These are phyloP conservation scores for Malurus elegans DNA, from an alignment of 2,113 vertebrate genomes.

Conservation along the genomic window DNA sequence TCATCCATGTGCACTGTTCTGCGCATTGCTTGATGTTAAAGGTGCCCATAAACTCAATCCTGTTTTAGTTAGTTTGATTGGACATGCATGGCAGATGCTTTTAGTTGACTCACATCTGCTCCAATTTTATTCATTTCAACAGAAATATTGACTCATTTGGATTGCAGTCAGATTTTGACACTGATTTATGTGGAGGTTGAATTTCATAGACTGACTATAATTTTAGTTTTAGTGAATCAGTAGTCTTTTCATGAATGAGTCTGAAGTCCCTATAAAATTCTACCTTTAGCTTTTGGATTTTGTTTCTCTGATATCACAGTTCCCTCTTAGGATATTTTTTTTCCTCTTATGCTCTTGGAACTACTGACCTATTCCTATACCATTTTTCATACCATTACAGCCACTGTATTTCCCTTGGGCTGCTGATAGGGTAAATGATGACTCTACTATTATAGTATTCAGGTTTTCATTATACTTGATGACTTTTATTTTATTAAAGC, in stretches of 20 bases:
- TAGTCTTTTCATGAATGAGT: not conserved
- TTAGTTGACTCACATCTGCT: not conserved
- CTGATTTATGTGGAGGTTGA: not conserved
- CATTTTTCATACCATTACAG: not conserved
- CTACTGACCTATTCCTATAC: not conserved
- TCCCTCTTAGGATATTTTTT: not conserved
- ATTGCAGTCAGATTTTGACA: slow-evolving; percentile 28
- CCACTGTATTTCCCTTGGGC: not conserved
- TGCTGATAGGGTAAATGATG: not conserved
- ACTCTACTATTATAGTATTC: not conserved
- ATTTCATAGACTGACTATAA: not conserved
- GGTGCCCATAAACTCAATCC: not conserved
- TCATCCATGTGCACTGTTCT: not conserved
- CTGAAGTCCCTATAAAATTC: not conserved
- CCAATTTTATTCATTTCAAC: slow-evolving; percentile 1
- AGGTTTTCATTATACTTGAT: not conserved
- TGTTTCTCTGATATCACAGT: not conserved
- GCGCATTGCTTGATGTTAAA: not conserved
- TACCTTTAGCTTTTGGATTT: not conserved
- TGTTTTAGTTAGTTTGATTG: not conserved
- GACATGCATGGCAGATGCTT: not conserved
- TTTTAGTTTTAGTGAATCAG: not conserved
- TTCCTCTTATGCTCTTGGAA: not conserved
- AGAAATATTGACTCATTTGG: slow-evolving; percentile 17
- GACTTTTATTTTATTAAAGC: not conserved